Evolutionary conservation across 2,113 vertebrate genomes (phyloP).

Genomic region (Melanostigma gelatinosum): DNA sequence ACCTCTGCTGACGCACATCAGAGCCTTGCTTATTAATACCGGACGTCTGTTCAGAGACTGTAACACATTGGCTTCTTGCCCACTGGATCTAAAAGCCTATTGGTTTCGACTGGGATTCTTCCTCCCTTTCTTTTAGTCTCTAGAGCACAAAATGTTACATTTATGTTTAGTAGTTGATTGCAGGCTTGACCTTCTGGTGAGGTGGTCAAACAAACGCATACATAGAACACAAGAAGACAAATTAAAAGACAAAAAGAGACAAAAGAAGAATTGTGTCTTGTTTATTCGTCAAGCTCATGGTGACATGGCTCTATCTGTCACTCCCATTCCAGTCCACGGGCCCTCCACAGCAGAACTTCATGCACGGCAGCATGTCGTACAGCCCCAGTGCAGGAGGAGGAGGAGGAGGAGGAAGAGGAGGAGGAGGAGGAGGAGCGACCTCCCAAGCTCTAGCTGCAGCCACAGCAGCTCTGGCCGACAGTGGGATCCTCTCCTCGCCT

Average conservation of each 20-base stretch:
- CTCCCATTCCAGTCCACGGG: slow-evolving; percentile 82
- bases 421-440: slow-evolving; percentile 72
- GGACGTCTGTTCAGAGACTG: not conserved
- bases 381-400: slow-evolving; percentile 72
- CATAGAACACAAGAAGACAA: not conserved
- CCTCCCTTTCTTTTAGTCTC: not conserved
- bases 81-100: not conserved
- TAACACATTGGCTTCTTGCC: not conserved
- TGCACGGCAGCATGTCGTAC: slow-evolving; percentile 90
- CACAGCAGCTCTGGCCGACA: slow-evolving; percentile 86
- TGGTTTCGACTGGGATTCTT: not conserved
- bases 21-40: not conserved
- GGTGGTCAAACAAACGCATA: not conserved
- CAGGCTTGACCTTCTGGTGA: not conserved
- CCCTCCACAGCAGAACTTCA: slow-evolving; percentile 90
- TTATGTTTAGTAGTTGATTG: not conserved
- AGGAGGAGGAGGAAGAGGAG: slow-evolving; percentile 18
- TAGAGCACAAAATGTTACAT: not conserved
- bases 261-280: not conserved
- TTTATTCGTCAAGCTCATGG: not conserved
- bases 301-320: slow-evolving; percentile 9
- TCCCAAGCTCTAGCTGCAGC: slow-evolving; percentile 86
- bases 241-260: not conserved
- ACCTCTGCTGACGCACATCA: not conserved
- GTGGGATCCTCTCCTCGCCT: slow-evolving; percentile 87